phyloP scores from a whole-genome alignment of 1,140 invertebrate genomes.

The Psix sp. region DNA sequence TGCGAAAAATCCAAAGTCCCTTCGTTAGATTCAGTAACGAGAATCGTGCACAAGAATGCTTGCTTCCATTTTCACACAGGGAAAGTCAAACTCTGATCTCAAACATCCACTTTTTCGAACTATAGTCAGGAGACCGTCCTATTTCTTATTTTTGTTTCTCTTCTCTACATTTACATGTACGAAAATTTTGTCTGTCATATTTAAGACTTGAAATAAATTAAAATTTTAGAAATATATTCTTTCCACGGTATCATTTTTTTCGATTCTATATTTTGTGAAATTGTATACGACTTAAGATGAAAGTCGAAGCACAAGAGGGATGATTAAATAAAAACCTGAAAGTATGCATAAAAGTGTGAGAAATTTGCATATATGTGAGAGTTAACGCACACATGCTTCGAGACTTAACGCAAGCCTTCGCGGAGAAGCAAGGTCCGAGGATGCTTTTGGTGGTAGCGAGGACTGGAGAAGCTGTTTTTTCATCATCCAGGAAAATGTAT shows the following conservation, averaged over 20 bases:
- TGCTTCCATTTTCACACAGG: conserved; percentile 51
- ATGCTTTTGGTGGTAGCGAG: conserved; percentile 61
- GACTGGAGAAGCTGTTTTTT: conserved; percentile 71
- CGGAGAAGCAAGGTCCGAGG: conserved; percentile 50
- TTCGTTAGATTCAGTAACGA: conserved; percentile 54
- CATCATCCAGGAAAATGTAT: conserved; percentile 76
- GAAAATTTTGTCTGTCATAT: not conserved
- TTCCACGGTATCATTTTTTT: too few relatives aligned
- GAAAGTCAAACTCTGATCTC: conserved; percentile 53
- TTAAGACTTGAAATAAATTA: too few relatives aligned
- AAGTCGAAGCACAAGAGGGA: not conserved
- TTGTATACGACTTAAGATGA: not conserved
- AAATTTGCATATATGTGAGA: conserved; percentile 23
- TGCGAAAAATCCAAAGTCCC: conserved; percentile 63
- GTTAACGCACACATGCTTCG: conserved; percentile 44
- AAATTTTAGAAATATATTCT: too few relatives aligned
- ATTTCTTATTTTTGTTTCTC: conserved; percentile 26
- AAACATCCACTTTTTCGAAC: conserved; percentile 46
- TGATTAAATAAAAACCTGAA: conserved; percentile 21
- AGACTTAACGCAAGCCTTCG: conserved; percentile 50
- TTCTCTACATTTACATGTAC: too few relatives aligned
- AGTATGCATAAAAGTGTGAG: conserved; percentile 34
- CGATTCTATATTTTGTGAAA: too few relatives aligned
- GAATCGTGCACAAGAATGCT: conserved; percentile 52
- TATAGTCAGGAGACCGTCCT: conserved; percentile 12